Evolutionary conservation across 2,888 invertebrate species (phyloP), one percentile per base, ranked within the genome.

Genomic region (Parnassius glacialis): DNA sequence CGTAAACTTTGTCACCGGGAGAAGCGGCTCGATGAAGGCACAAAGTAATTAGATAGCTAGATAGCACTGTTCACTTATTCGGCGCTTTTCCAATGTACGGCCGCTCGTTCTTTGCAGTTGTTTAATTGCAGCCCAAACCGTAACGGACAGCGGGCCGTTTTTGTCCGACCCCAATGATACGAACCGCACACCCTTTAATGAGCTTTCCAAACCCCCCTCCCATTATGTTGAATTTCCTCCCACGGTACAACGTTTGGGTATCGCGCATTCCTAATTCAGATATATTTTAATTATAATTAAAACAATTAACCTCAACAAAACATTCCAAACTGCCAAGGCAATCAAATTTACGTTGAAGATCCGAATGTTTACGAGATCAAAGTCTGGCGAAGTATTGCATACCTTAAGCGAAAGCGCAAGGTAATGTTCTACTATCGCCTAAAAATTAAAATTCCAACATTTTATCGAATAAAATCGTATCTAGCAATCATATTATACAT

Each of bases 11-110:
- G 77, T 79, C 81, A 83, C 82, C 81, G 79, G 76, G 78, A 76
- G 76, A 77, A 75, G 76, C 70, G 75, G 74, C 76, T 68, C 75
- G 71, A 76, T 69, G 77, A 76, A 74, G 79, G 78, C 80, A 79
- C 82, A 81, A 83, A 87, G 84, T 87, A 87, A 88, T 89, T 88
- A 87, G 85, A 86, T 87, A 80, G 81, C 80, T 74, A 81, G 81
- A 16, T 16, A 87, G 80, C 84, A 79, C 81, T 82, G 85, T 85
- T 82, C 81, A 85, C 83, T 86, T 82, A 84, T 83, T 87, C 86
- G 83, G 83, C 84, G 81, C 81, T 86, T 84, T 84, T 81, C 84
- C 84, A 83, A 81, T 83, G 84, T 73, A 56, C 48, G 74, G 72
- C 68, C 76, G 75, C 75, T 74, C 76, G 76, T 76, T 80, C 79